Conservation (phyloP, 2,888 invertebrate genomes). For the Drosophila falleni region DNA sequence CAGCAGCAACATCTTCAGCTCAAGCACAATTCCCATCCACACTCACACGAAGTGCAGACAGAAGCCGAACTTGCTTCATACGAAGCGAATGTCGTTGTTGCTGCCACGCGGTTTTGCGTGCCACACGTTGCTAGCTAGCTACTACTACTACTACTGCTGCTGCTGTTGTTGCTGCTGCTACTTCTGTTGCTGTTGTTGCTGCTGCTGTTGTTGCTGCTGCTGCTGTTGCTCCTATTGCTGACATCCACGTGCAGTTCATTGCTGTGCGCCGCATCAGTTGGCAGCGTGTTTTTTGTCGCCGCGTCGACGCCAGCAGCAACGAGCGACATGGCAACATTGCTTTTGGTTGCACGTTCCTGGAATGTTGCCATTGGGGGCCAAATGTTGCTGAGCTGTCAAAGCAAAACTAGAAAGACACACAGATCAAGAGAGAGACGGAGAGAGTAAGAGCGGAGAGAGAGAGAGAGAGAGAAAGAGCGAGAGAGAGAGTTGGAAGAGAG, state of each 20-base stretch:
- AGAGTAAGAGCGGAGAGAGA: too few relatives aligned
- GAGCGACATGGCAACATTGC: constrained; percentile 57
- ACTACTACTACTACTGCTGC: background rate
- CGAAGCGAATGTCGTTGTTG: constrained; percentile 50
- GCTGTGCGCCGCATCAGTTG: constrained; percentile 78
- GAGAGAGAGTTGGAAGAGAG: background rate
- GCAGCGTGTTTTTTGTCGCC: constrained; percentile 79
- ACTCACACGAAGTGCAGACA: constrained; percentile 53
- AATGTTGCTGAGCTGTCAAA: constrained; percentile 53
- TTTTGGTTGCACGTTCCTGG: constrained; percentile 11
- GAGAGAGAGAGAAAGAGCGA: constrained; percentile 3
- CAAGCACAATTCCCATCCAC: constrained; percentile 31
- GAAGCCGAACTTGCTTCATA: constrained; percentile 57
- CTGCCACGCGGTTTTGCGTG: constrained; percentile 62
- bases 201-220: constrained; percentile 26
- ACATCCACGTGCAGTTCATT: constrained; percentile 61
- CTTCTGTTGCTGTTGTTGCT: constrained; percentile 26
- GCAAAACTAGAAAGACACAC: constrained; percentile 19
- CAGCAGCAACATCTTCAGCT: constrained; percentile 57
- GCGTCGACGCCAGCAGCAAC: constrained; percentile 78
- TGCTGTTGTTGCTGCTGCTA: constrained; percentile 5
- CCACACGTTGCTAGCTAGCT: constrained; percentile 59
- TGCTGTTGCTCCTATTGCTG: constrained; percentile 23
- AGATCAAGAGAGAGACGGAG: background rate
- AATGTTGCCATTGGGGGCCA: constrained; percentile 32